Percentiles rank a stretch among this genome's conserved stretches.
Evolutionary conservation across 2,113 vertebrate species (phyloP).

Genomic region (Pteronura brasiliensis): DNA sequence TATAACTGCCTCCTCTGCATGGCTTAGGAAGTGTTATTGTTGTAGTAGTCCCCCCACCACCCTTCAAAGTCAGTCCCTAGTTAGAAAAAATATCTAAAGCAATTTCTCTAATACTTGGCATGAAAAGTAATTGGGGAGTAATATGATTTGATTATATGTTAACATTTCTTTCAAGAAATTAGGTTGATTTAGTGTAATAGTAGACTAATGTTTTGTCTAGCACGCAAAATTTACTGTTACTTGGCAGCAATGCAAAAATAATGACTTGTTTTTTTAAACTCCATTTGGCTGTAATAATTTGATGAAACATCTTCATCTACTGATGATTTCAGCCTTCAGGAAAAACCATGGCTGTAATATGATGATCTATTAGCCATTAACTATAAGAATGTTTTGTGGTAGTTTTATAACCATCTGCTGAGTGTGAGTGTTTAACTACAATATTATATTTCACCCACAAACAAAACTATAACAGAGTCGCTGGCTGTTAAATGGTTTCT

Average conservation of each 20-base stretch:
- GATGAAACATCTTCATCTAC: slow-evolving; percentile 71
- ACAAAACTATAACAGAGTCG: slow-evolving; percentile 78
- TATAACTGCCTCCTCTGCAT: background rate
- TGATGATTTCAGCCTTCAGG: slow-evolving; percentile 70
- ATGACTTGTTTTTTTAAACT: slow-evolving; percentile 52
- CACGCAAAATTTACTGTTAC: slow-evolving; percentile 45
- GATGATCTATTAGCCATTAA: slow-evolving; percentile 81
- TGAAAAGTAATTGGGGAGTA: slow-evolving; percentile 23
- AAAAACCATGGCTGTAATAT: slow-evolving; percentile 55
- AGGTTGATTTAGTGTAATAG: background rate
- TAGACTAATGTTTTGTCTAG: slow-evolving; percentile 60
- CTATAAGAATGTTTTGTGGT: slow-evolving; percentile 80
- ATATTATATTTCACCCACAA: slow-evolving; percentile 82
- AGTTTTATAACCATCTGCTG: slow-evolving; percentile 80
- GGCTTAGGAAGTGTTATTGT: background rate
- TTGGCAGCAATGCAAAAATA: slow-evolving; percentile 61
- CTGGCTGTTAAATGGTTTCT: slow-evolving; percentile 78
- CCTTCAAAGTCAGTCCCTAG: background rate
- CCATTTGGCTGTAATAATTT: slow-evolving; percentile 65
- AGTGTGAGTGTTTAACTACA: slow-evolving; percentile 80
- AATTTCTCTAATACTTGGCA: slow-evolving; percentile 12
- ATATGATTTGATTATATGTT: slow-evolving; percentile 39
- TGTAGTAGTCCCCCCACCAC: background rate
- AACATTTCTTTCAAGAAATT: slow-evolving; percentile 59
- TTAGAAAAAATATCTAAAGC: slow-evolving; percentile 13